Evolutionary conservation across 2,113 vertebrate genomes (phyloP).

Genomic region (Vulpes ferrilata): DNA sequence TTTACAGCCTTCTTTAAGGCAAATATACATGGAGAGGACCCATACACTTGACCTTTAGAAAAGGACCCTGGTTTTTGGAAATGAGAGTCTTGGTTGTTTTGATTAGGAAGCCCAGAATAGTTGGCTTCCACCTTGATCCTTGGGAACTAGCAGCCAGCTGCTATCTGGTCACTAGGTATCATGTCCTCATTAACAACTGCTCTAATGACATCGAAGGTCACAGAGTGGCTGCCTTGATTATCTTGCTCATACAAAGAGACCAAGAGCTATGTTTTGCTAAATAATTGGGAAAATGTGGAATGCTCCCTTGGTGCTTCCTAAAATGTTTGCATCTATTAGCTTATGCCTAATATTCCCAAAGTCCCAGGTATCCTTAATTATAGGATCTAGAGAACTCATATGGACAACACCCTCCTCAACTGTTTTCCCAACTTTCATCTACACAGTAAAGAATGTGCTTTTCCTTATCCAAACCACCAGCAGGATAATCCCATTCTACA

Average conservation of each 20-base stretch:
- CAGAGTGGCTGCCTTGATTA: background rate
- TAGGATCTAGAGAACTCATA: conserved; percentile 69
- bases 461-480: conserved; percentile 74
- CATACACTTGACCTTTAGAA: background rate
- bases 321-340: conserved; percentile 72
- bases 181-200: background rate
- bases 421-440: conserved; percentile 71
- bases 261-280: conserved; percentile 44
- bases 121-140: background rate
- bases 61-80: background rate
- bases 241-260: conserved; percentile 49
- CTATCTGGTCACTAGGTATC: conserved; percentile 31
- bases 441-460: conserved; percentile 58
- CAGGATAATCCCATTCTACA: conserved; percentile 72
- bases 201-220: background rate
- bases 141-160: background rate
- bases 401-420: conserved; percentile 61
- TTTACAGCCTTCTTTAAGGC: background rate
- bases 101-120: background rate
- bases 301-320: background rate
- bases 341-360: conserved; percentile 61
- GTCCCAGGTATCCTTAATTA: conserved; percentile 74
- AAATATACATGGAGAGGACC: background rate
- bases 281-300: conserved; percentile 67
- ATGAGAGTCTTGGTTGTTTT: background rate